Evolutionary conservation across 2,113 vertebrate species (phyloP).

Genomic region (Columbina picui): DNA sequence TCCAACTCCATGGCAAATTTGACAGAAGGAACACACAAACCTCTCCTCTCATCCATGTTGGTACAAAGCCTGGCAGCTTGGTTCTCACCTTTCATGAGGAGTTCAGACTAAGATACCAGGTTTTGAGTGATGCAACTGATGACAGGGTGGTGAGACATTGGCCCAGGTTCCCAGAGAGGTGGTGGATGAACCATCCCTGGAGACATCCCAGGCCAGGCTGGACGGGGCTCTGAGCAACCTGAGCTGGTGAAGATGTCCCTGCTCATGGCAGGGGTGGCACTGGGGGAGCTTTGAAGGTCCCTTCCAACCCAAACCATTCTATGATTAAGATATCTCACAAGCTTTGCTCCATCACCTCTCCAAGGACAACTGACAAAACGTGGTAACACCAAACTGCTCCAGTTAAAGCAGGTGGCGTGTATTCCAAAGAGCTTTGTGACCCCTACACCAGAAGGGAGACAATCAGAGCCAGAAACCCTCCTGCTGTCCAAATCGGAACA

Average conservation of each 20-base stretch:
- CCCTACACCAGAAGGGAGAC: neutral
- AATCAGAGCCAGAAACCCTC: neutral
- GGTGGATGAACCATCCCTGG: neutral
- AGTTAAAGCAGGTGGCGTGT: neutral
- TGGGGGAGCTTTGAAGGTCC: neutral
- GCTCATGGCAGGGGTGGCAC: rapidly evolving
- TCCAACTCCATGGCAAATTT: neutral
- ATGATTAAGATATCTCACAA: neutral
- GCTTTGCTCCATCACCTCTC: neutral
- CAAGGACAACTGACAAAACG: neutral
- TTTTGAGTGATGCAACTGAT: neutral
- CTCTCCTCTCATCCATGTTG: neutral
- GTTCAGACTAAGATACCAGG: neutral
- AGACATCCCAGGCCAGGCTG: neutral
- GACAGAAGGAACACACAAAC: neutral
- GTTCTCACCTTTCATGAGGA: neutral
- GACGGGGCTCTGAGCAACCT: neutral
- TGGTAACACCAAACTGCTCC: neutral
- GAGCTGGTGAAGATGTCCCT: neutral
- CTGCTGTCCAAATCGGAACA: neutral
- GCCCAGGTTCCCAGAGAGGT: neutral
- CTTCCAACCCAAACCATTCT: neutral
- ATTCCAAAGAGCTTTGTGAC: neutral
- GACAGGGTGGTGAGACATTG: neutral
- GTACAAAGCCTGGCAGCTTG: neutral